A percentile compares a stretch with the other conserved stretches of the same genome.
Evolutionary conservation across 2,113 vertebrate genomes (phyloP).

Genomic region (Brienomyrus longianalis): DNA sequence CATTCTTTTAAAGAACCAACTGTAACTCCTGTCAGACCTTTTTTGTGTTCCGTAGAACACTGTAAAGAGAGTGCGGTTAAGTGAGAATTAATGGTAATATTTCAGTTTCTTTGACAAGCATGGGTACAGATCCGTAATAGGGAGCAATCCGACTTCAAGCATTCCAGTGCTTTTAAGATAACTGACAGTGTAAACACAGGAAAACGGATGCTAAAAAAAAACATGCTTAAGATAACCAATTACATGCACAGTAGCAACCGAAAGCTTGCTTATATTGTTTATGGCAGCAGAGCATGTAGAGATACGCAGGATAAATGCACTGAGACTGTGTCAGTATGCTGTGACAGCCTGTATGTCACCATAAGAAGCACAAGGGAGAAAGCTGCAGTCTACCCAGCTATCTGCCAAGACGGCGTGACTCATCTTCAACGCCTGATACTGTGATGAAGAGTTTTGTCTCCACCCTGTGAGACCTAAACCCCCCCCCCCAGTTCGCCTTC

Average conservation of each 20-base stretch:
- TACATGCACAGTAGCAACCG: not conserved
- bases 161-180: not conserved
- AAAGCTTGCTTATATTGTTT: not conserved
- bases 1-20: not conserved
- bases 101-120: not conserved
- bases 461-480: not conserved
- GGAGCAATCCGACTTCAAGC: not conserved
- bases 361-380: not conserved
- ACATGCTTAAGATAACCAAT: not conserved
- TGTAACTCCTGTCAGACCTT: not conserved
- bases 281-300: not conserved
- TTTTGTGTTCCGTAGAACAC: not conserved
- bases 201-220: not conserved
- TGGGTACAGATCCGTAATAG: not conserved
- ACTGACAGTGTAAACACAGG: not conserved
- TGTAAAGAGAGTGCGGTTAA: not conserved
- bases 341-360: not conserved
- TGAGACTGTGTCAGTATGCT: not conserved
- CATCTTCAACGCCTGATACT: too few relatives aligned
- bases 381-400: not conserved
- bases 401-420: not conserved
- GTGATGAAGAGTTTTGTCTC: not conserved
- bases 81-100: not conserved
- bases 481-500: not conserved
- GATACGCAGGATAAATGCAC: not conserved